Conservation (phyloP, 1,140 invertebrate species). For the Ceratosolen solmsi region DNA sequence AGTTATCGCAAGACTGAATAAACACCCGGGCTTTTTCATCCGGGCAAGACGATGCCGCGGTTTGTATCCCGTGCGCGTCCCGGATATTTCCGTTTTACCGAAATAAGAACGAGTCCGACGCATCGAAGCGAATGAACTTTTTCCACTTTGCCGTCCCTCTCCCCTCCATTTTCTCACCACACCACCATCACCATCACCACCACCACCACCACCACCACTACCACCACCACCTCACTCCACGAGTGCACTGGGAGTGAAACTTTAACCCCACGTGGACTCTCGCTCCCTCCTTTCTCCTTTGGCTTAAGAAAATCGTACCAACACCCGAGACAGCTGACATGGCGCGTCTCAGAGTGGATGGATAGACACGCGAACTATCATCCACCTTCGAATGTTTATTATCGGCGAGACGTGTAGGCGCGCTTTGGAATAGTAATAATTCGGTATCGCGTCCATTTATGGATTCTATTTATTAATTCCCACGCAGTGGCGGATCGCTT, state of each 20-base stretch:
- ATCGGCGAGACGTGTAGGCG: not conserved
- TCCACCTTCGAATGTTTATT: not conserved
- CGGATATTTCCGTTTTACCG: not conserved
- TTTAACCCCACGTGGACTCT: not conserved
- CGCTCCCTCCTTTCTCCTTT: not conserved
- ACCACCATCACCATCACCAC: no score
- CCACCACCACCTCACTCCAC: not conserved
- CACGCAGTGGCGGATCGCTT: not conserved
- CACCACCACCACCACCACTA: no score
- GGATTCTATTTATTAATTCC: not conserved
- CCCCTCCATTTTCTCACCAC: no score
- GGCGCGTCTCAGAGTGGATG: not conserved
- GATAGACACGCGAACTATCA: not conserved
- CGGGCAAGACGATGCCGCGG: not conserved
- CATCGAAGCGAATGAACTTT: not conserved
- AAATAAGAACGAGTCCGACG: conserved; percentile 2
- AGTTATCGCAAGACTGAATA: conserved; percentile 42
- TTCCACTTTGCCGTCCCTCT: not conserved
- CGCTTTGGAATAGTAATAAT: not conserved
- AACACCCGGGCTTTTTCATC: conserved; percentile 33
- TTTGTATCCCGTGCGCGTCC: conserved; percentile 6
- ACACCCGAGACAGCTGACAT: not conserved
- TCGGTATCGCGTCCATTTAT: not conserved
- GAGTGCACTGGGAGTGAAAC: not conserved
- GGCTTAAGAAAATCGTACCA: not conserved